phyloP scores from a whole-genome alignment of 1,140 invertebrate genomes.

The Drosophila bocqueti region DNA sequence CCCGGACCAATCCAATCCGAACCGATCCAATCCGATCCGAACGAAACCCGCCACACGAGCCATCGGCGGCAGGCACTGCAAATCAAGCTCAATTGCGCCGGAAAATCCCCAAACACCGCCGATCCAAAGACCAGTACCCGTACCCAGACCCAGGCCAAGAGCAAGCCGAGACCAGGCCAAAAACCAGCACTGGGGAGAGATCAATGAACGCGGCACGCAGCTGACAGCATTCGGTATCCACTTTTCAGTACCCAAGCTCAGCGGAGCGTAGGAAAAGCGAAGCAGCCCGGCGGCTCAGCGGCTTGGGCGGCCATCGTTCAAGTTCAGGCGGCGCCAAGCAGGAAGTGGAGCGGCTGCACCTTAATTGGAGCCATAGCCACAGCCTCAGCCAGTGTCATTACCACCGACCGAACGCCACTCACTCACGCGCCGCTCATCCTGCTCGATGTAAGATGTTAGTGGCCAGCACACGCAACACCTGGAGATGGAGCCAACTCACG shows the following conservation, averaged over 20 bases:
- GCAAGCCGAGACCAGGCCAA: slow-evolving; percentile 21
- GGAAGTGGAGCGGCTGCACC: slow-evolving; percentile 75
- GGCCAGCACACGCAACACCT: slow-evolving; percentile 52
- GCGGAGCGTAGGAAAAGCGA: slow-evolving; percentile 67
- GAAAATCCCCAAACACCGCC: slow-evolving; percentile 66
- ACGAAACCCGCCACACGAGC: slow-evolving; percentile 77
- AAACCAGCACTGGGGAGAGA: slow-evolving; percentile 66
- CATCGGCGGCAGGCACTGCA: slow-evolving; percentile 79
- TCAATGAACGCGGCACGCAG: slow-evolving; percentile 81
- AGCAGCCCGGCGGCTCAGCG: slow-evolving; percentile 47
- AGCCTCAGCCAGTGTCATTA: slow-evolving; percentile 67
- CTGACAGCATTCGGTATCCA: slow-evolving; percentile 57
- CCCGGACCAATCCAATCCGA: slow-evolving; percentile 37
- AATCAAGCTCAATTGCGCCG: slow-evolving; percentile 70
- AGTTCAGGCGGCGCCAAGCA: slow-evolving; percentile 67
- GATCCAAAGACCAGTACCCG: slow-evolving; percentile 20
- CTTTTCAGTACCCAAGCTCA: slow-evolving; percentile 52
- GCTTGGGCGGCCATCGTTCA: slow-evolving; percentile 67
- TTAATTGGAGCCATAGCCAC: slow-evolving; percentile 75
- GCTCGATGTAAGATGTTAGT: slow-evolving; percentile 85
- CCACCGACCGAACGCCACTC: slow-evolving; percentile 38
- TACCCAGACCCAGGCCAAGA: slow-evolving; percentile 14
- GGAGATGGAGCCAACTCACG: slow-evolving; percentile 68
- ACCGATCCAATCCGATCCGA: slow-evolving; percentile 16
- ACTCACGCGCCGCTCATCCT: slow-evolving; percentile 49